These are phyloP conservation scores for Pyrrhia umbra DNA, from an alignment of 2,888 invertebrate species.

Conservation along the genomic window DNA sequence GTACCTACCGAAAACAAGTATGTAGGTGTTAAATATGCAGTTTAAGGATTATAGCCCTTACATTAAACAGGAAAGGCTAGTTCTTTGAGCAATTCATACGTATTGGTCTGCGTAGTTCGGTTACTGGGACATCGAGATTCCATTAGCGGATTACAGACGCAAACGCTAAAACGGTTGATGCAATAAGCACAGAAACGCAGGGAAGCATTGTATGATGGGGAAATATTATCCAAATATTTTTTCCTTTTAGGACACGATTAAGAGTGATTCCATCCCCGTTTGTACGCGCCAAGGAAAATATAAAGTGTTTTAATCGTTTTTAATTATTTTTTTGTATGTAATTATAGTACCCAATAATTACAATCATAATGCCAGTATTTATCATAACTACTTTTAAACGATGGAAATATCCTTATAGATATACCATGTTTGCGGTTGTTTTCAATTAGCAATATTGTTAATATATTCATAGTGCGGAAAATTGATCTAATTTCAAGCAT, in stretches of 20 bases:
- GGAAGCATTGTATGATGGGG: background rate
- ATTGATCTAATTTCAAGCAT: slow-evolving; percentile 14
- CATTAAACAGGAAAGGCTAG: background rate
- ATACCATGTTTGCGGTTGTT: background rate
- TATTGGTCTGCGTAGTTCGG: slow-evolving; percentile 5
- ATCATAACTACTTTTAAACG: background rate
- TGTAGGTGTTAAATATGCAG: background rate
- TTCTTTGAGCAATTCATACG: slow-evolving; percentile 18
- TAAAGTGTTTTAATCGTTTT: too few relatives aligned
- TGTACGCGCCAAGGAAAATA: background rate
- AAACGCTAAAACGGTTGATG: background rate
- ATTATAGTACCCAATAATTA: background rate
- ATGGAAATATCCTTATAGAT: background rate
- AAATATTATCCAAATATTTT: background rate
- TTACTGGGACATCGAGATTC: slow-evolving; percentile 41
- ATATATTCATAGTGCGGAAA: slow-evolving; percentile 35
- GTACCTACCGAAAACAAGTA: background rate
- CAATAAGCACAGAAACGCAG: too few relatives aligned
- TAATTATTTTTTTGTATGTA: too few relatives aligned
- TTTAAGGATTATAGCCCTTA: slow-evolving; percentile 7
- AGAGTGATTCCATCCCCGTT: background rate
- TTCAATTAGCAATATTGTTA: slow-evolving; percentile 26
- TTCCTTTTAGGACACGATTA: background rate
- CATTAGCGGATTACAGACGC: slow-evolving; percentile 15
- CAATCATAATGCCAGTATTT: background rate